Conservation (phyloP, 2,888 invertebrate species). For the Nymphalis polychloros region DNA sequence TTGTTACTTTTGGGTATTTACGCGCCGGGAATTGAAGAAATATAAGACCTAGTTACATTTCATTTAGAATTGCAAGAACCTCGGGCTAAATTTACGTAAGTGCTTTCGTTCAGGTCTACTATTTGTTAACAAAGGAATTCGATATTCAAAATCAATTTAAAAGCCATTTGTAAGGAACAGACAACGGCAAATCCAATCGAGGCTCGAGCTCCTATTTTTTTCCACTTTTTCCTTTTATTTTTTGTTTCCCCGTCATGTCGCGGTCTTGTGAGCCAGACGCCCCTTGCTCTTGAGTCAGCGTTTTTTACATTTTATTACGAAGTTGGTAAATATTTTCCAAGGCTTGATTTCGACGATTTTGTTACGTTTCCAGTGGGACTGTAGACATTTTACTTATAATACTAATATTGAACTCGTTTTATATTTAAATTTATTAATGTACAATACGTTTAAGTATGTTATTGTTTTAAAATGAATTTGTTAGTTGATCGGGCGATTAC, state of each 20-base stretch:
- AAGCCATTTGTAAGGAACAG: conserved; percentile 79
- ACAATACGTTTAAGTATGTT: no score
- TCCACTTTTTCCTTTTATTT: conserved; percentile 58
- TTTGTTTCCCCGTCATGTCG: conserved; percentile 72
- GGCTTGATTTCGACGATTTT: conserved; percentile 65
- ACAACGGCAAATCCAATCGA: conserved; percentile 79
- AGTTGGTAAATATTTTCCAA: conserved; percentile 78
- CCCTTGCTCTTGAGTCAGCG: conserved; percentile 78
- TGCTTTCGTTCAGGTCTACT: conserved; percentile 37
- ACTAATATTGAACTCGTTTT: conserved; percentile 32
- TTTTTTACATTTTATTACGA: conserved; percentile 76
- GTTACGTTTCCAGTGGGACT: conserved; percentile 49
- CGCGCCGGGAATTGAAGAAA: conserved; percentile 31
- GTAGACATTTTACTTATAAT: conserved; percentile 38
- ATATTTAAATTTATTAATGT: conserved; percentile 5
- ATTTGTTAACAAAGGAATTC: conserved; percentile 64
- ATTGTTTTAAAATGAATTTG: no score
- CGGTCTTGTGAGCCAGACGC: conserved; percentile 77
- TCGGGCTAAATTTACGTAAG: conserved; percentile 19
- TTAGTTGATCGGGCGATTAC: no score
- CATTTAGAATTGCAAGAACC: conserved; percentile 21
- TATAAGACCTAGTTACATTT: conserved; percentile 19
- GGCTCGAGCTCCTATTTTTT: conserved; percentile 70
- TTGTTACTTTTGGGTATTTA: conserved; percentile 44
- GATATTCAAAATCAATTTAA: conserved; percentile 78